A percentile compares a stretch with the other conserved stretches of the same genome.
Conservation (phyloP, 2,888 invertebrate species). For the Eupithecia exiguata region DNA sequence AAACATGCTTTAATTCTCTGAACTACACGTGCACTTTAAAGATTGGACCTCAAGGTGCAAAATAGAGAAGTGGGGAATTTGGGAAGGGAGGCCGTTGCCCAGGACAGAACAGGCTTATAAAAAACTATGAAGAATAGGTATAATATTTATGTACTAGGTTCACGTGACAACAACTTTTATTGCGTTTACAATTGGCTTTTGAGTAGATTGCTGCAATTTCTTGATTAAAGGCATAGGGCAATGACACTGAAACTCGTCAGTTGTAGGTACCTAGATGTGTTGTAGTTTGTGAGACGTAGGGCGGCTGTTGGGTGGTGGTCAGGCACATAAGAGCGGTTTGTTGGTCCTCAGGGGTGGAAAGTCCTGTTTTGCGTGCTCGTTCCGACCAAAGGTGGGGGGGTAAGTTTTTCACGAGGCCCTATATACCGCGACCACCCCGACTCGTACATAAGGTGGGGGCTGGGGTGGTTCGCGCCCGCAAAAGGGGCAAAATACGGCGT, state of each 20-base stretch:
- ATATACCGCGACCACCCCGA: constrained; percentile 83
- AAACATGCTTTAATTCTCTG: not conserved
- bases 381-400: constrained; percentile 76
- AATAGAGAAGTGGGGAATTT: no score
- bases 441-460: constrained; percentile 83
- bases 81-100: no score
- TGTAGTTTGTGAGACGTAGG: constrained; percentile 42
- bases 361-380: constrained; percentile 83
- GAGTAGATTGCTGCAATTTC: constrained; percentile 38
- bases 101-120: no score
- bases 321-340: constrained; percentile 72
- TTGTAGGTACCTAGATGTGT: constrained; percentile 31
- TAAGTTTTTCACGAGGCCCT: constrained; percentile 84
- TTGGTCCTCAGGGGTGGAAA: constrained; percentile 76
- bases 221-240: constrained; percentile 42
- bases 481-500: constrained; percentile 85
- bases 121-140: not conserved
- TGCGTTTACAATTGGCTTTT: constrained; percentile 37
- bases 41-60: no score
- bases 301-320: constrained; percentile 58
- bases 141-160: not conserved
- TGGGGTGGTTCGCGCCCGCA: constrained; percentile 83
- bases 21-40: no score
- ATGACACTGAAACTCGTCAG: constrained; percentile 40
- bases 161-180: constrained; percentile 28